Percentiles rank a stretch among this genome's conserved stretches.
These are phyloP conservation scores for Stegostoma tigrinum DNA, from an alignment of 2,113 vertebrate genomes.

Conservation along the genomic window DNA sequence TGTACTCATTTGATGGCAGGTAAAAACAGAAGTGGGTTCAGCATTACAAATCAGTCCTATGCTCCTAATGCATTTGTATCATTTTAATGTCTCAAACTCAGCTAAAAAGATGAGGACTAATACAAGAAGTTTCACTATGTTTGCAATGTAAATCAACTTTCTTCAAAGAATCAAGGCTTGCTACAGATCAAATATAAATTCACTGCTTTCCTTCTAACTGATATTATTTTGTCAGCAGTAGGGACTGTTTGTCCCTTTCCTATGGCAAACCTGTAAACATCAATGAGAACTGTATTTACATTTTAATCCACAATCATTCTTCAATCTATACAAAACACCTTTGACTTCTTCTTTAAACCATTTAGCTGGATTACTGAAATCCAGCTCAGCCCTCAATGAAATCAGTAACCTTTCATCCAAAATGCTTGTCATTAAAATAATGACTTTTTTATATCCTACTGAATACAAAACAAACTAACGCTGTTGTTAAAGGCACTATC, in stretches of 20 bases:
- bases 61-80: neutral
- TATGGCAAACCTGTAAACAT: neutral
- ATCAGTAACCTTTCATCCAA: slow-evolving; percentile 19
- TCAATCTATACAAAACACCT: neutral
- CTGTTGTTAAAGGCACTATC: neutral
- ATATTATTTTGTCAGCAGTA: neutral
- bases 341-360: slow-evolving; percentile 7
- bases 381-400: neutral
- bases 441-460: neutral
- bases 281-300: neutral
- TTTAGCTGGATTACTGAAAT: slow-evolving; percentile 8
- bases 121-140: neutral
- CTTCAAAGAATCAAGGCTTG: neutral
- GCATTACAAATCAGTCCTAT: neutral
- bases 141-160: neutral
- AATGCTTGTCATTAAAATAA: slow-evolving; percentile 21
- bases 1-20: neutral
- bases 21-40: neutral
- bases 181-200: neutral
- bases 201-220: neutral
- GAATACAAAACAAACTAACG: neutral
- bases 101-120: neutral
- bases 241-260: neutral
- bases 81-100: neutral
- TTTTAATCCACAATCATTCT: slow-evolving; percentile 12